phyloP scores from a whole-genome alignment of 2,113 vertebrate genomes.

The Eleginops maclovinus region DNA sequence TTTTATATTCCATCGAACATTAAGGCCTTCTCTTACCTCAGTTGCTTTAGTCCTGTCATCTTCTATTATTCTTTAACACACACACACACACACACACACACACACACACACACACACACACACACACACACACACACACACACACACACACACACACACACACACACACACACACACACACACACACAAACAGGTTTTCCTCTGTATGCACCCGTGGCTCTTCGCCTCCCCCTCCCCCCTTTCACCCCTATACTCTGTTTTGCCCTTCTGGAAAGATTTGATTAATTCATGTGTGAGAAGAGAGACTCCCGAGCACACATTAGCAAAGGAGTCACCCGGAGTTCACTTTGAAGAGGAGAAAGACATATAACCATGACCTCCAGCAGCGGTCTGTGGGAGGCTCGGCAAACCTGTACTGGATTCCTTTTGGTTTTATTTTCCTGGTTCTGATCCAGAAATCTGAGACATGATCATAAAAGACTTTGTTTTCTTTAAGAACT shows the following conservation, averaged over 20 bases:
- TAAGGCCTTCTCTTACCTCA: background rate
- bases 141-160: no score
- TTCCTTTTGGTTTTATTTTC: constrained; percentile 3
- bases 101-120: no score
- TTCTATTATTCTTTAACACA: no score
- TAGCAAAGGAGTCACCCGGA: constrained; percentile 27
- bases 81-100: background rate
- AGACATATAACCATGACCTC: constrained; percentile 22
- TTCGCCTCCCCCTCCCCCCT: background rate
- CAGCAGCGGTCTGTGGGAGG: constrained; percentile 12
- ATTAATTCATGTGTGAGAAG: constrained; percentile 34
- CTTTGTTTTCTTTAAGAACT: background rate
- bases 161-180: background rate
- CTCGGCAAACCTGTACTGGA: background rate
- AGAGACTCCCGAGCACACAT: constrained; percentile 33
- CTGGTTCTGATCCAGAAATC: constrained; percentile 23
- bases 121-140: background rate
- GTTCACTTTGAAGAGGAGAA: constrained; percentile 46
- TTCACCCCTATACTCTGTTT: constrained; percentile 11
- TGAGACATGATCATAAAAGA: background rate
- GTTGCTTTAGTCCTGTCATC: no score
- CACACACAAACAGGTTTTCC: constrained; percentile 1
- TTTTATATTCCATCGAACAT: no score
- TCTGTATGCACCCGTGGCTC: constrained; percentile 8
- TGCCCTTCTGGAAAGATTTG: constrained; percentile 32